phyloP scores from a whole-genome alignment of 2,888 invertebrate genomes.

The Drosophila affinis region DNA sequence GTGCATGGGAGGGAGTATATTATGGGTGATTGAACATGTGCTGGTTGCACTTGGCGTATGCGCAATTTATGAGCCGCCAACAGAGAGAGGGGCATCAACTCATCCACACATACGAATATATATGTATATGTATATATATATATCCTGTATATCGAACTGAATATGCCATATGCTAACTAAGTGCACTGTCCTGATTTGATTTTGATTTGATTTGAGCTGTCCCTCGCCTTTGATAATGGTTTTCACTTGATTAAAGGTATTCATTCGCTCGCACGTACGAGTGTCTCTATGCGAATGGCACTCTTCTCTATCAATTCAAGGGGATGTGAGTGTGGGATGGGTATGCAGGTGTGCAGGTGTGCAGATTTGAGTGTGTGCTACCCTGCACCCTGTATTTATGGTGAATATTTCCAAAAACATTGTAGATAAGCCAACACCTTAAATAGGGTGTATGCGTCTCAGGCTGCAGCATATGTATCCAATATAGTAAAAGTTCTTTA shows the following conservation, averaged over 20 bases:
- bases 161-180: constrained; percentile 35
- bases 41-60: constrained; percentile 34
- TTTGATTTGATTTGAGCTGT: constrained; percentile 16
- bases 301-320: background rate
- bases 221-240: constrained; percentile 23
- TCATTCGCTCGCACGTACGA: constrained; percentile 12
- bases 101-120: background rate
- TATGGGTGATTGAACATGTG: background rate
- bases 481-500: background rate
- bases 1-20: background rate
- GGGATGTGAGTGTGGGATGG: too few species aligned
- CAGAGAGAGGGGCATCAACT: background rate
- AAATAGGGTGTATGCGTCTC: too few species aligned
- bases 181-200: constrained; percentile 28
- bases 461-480: too few species aligned
- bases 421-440: too few species aligned
- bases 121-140: too few species aligned
- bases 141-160: background rate
- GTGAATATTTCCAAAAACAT: too few species aligned
- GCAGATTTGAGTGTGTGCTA: too few species aligned
- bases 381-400: background rate
- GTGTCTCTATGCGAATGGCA: too few species aligned
- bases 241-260: constrained; percentile 40
- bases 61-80: constrained; percentile 29
- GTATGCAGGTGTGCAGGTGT: too few species aligned